Conservation (phyloP, 2,888 invertebrate species). For the Rotaria socialis region DNA sequence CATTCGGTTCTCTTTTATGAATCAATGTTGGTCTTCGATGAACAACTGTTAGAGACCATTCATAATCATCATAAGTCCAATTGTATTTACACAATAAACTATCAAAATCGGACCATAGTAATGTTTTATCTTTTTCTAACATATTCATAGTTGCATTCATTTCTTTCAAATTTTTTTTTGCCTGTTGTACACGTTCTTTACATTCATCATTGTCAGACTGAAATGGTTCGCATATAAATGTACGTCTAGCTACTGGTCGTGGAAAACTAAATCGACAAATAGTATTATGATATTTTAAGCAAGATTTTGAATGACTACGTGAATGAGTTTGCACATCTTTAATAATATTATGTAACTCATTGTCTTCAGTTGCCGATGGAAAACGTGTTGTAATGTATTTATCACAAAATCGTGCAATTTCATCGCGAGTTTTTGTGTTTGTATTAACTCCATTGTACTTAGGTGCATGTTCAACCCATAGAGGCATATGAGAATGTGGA, state of each 20-base stretch:
- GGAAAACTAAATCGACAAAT: neutral
- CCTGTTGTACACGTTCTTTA: neutral
- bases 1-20: slow-evolving; percentile 1
- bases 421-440: neutral
- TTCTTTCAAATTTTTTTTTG: neutral
- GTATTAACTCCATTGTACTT: neutral
- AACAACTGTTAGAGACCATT: neutral
- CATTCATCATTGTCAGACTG: neutral
- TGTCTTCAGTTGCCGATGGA: neutral
- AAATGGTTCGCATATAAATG: neutral
- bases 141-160: neutral
- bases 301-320: neutral
- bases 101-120: neutral
- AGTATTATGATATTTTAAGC: neutral
- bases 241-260: neutral
- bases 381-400: neutral
- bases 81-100: neutral
- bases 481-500: slow-evolving; percentile 48
- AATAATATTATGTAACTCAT: neutral
- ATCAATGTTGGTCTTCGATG: neutral
- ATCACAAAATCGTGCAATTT: neutral
- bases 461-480: slow-evolving; percentile 48
- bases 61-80: neutral
- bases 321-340: neutral
- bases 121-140: neutral